phyloP scores from a whole-genome alignment of 2,113 vertebrate species.

The Eira barbara region DNA sequence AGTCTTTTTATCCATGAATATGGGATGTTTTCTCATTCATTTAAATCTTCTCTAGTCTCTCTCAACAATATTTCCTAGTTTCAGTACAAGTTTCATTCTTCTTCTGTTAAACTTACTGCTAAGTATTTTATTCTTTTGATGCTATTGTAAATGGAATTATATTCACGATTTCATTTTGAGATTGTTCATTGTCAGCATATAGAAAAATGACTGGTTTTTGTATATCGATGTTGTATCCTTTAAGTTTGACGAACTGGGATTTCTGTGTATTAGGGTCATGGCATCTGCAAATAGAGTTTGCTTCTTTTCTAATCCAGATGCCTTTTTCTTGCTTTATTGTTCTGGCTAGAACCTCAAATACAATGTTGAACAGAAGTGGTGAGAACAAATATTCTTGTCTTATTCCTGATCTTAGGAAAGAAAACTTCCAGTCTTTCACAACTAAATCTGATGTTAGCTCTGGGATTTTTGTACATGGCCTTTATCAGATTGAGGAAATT shows the following conservation, averaged over 20 bases:
- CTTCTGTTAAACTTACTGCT: neutral
- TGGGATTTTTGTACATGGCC: too few relatives aligned
- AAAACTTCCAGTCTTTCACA: too few relatives aligned
- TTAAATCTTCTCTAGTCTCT: neutral
- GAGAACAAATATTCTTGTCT: too few relatives aligned
- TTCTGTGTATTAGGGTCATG: neutral
- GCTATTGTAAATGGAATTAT: neutral
- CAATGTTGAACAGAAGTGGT: too few relatives aligned
- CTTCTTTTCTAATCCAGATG: neutral
- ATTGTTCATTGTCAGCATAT: neutral
- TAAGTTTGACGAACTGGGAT: neutral
- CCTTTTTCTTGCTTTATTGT: neutral
- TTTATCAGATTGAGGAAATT: too few relatives aligned
- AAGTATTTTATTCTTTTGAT: neutral
- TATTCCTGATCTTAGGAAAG: too few relatives aligned
- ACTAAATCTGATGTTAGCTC: too few relatives aligned
- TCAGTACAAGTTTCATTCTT: neutral
- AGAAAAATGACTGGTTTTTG: neutral
- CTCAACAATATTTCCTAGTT: neutral
- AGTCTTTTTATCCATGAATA: neutral
- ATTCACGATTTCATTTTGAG: neutral
- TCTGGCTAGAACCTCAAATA: neutral
- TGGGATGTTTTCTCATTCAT: neutral
- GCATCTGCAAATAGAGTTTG: neutral
- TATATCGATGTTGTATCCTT: neutral